A percentile compares a stretch with the other conserved stretches of the same genome.
phyloP scores from a whole-genome alignment of 2,113 vertebrate genomes.

The Myrmecophaga tridactyla region DNA sequence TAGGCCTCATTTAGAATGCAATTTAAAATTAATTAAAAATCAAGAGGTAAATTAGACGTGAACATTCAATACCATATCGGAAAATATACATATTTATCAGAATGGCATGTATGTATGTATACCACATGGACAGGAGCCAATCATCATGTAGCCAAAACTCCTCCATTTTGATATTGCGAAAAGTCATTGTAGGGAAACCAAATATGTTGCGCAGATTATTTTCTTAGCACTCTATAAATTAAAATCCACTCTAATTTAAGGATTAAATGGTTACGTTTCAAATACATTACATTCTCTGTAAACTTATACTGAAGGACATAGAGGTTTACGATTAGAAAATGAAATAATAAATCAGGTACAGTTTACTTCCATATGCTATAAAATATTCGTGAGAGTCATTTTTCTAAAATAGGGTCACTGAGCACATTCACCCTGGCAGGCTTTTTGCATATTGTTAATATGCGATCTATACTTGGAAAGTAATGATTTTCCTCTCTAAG shows the following conservation, averaged over 20 bases:
- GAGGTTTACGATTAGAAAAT: constrained; percentile 45
- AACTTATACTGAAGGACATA: constrained; percentile 35
- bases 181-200: constrained; percentile 23
- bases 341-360: constrained; percentile 59
- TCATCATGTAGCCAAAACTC: neutral
- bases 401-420: constrained; percentile 72
- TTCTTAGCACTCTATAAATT: constrained; percentile 31
- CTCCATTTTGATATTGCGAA: constrained; percentile 41
- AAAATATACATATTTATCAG: constrained; percentile 73
- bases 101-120: constrained; percentile 64
- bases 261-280: constrained; percentile 30
- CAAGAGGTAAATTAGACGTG: constrained; percentile 78
- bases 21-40: constrained; percentile 82
- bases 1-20: constrained; percentile 75
- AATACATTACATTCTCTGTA: constrained; percentile 26
- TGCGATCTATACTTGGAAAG: constrained; percentile 66
- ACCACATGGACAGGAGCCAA: neutral
- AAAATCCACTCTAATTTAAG: constrained; percentile 49
- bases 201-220: neutral
- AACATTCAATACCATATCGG: constrained; percentile 73
- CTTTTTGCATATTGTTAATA: constrained; percentile 74
- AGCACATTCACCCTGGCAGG: constrained; percentile 68
- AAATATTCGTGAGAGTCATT: constrained; percentile 70
- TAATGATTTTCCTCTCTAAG: constrained; percentile 68
- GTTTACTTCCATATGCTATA: constrained; percentile 62